Evolutionary conservation across 1,140 invertebrate species (phyloP), one percentile per base, ranked within the genome.

Genomic region (Brachionus rubens): DNA sequence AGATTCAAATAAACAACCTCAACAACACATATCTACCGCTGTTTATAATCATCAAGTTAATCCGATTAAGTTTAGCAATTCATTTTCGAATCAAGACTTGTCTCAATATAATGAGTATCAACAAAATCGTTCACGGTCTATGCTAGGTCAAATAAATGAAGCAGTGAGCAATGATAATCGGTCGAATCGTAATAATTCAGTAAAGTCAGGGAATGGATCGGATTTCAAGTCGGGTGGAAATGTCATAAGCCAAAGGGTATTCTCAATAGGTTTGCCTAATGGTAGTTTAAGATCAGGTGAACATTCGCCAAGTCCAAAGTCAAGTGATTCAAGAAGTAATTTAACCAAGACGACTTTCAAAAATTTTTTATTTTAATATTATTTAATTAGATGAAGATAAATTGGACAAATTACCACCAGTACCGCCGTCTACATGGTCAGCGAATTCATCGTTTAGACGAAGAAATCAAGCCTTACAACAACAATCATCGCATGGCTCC

Each of bases 371-470:
- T n/a, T n/a, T n/a, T n/a, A 46, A 46, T 46, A 46, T 7, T 46
- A 7, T 46, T 46, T 21, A 19, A 41, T 24, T 10, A 72, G 68
- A 54, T 41, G 68, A 72, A n/a, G 46, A 72, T 14, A 72, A 72
- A 50, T 28, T 72, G 24, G 68, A 72, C 41, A 72, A 72, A 54
- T n/a, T 72, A 21, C 68, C 68, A 36, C 68, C 68, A 21, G 50
- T 72, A 1, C 68, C 68, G 0, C 68, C 68, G 2, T 72, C 68
- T 24, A 19, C 68, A 28, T 72, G 68, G 68, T 54, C 68, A 10
- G 28, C 46, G n/a, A 72, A 72, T 14, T 48, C 68, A 33, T 72
- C 68, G 41, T 50, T 50, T 28, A 72, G 68, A 72, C 30, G 68
- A 19, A 19, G 68, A 33, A 54, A 65, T 65, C 59, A 59, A 36